Conservation (phyloP, 2,113 vertebrate genomes). For the Forbesichthys papilliferus region DNA sequence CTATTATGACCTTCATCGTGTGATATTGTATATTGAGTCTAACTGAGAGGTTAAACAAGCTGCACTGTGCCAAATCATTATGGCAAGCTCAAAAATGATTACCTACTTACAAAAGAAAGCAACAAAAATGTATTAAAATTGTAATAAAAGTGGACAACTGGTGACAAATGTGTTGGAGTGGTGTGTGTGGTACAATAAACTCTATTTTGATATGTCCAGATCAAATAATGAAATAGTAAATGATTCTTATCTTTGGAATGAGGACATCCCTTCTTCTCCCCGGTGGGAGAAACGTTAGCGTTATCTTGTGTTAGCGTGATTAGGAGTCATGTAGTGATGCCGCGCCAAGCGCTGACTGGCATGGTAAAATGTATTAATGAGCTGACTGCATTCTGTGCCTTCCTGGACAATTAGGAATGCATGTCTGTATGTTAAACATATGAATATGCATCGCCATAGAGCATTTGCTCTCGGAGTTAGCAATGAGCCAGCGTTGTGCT, state of each 20-base stretch:
- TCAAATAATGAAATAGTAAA: conserved; percentile 3
- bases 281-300: conserved; percentile 20
- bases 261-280: conserved; percentile 11
- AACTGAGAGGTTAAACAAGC: conserved; percentile 7
- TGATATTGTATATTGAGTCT: conserved; percentile 1
- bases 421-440: conserved; percentile 81
- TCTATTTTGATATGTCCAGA: not conserved
- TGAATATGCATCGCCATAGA: conserved; percentile 79
- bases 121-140: too few species aligned
- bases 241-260: conserved; percentile 12
- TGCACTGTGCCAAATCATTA: not conserved
- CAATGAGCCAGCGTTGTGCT: conserved; percentile 67
- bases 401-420: conserved; percentile 69
- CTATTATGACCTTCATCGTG: conserved; percentile 17
- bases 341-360: conserved; percentile 61
- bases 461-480: conserved; percentile 73
- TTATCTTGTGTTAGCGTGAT: conserved; percentile 41
- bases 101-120: too few species aligned
- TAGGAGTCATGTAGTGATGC: conserved; percentile 31
- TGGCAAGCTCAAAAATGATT: not conserved
- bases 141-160: too few species aligned
- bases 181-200: too few species aligned
- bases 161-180: too few species aligned
- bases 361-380: conserved; percentile 75
- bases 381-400: conserved; percentile 62